Conservation (phyloP, 2,888 invertebrate species). For the Drosophila ezoana region DNA sequence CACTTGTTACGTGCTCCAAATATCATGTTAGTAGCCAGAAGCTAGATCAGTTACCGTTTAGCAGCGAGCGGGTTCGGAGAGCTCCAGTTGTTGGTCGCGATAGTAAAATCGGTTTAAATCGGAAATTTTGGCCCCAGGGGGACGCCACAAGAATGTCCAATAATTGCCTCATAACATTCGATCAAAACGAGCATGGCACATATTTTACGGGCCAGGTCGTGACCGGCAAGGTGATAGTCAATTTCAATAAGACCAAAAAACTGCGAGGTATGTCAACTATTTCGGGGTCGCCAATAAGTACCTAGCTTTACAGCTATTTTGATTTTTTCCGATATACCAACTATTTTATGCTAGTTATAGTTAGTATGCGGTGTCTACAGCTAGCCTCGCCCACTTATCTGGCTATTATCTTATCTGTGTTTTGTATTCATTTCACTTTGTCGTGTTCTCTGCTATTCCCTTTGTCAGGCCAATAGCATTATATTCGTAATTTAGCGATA, state of each 20-base stretch:
- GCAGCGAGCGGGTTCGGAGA: slow-evolving; percentile 51
- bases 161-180: slow-evolving; percentile 84
- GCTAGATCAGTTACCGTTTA: slow-evolving; percentile 50
- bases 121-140: neutral
- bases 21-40: slow-evolving; percentile 19
- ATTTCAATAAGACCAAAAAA: slow-evolving; percentile 81
- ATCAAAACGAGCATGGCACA: slow-evolving; percentile 88
- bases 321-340: neutral
- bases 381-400: slow-evolving; percentile 13
- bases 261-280: slow-evolving; percentile 75
- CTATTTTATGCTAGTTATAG: neutral
- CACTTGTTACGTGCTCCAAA: slow-evolving; percentile 17
- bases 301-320: neutral
- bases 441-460: slow-evolving; percentile 18
- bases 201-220: slow-evolving; percentile 83
- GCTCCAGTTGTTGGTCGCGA: slow-evolving; percentile 8
- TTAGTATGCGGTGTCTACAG: neutral
- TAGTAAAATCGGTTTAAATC: neutral
- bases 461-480: slow-evolving; percentile 37
- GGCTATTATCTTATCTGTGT: slow-evolving; percentile 56
- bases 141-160: slow-evolving; percentile 64
- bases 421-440: slow-evolving; percentile 30
- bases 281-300: no score
- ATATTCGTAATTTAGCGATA: slow-evolving; percentile 58
- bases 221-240: slow-evolving; percentile 81